phyloP scores from a whole-genome alignment of 2,113 vertebrate genomes.

The Crotalus viridis region DNA sequence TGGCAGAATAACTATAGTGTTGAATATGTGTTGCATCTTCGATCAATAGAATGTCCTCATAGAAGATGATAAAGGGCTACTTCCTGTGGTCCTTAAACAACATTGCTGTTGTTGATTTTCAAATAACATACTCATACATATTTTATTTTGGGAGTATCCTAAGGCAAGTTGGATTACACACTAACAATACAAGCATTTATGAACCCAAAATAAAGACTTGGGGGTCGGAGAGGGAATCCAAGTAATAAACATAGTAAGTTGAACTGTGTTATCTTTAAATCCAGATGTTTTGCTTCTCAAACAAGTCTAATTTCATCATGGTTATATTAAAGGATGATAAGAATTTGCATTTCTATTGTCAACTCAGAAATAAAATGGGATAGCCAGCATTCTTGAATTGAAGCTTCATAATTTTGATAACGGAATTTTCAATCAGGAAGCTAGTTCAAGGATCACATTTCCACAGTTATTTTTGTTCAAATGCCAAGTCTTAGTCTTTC shows the following conservation, averaged over 20 bases:
- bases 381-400: not conserved
- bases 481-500: not conserved
- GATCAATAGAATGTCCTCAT: not conserved
- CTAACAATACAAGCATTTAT: not conserved
- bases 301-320: not conserved
- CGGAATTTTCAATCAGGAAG: not conserved
- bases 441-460: not conserved
- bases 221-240: not conserved
- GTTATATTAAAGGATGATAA: constrained; percentile 1
- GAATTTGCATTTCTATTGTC: not conserved
- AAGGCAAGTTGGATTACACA: not conserved
- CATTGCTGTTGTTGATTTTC: not conserved
- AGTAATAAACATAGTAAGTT: not conserved
- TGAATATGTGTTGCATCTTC: not conserved
- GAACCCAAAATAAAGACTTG: not conserved
- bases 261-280: not conserved
- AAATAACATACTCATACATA: not conserved
- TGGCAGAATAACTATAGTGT: constrained; percentile 15
- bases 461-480: not conserved
- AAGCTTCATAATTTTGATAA: not conserved
- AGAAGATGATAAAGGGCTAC: not conserved
- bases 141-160: not conserved
- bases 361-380: not conserved
- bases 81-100: not conserved
- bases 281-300: constrained; percentile 5